Evolutionary conservation across 1,140 invertebrate species (phyloP), one percentile per base, ranked within the genome.

Genomic region (Nixonia krombeini): DNA sequence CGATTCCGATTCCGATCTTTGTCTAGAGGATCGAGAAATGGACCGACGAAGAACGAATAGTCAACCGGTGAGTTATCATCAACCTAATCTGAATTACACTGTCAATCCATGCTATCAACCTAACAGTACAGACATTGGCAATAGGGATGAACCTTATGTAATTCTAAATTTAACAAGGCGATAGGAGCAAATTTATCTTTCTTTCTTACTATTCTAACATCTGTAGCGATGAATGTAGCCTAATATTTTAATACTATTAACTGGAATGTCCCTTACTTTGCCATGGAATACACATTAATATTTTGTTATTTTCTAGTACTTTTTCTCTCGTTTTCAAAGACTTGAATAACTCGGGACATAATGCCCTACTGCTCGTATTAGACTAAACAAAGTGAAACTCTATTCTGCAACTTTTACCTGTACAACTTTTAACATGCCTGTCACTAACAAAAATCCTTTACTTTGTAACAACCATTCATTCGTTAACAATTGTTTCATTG

Each of bases 1-100:
- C 17, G 94, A 94, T 80, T 95, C 93, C 7, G 94, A 96, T 85
- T 94, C 92, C 12, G 94, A 96, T 82, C 87, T 95, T 35, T 95
- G 93, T 78, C 88, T 94, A 58, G 93, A 94, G 74, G 92, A 94
- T 64, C 79, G 77, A 28, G 84, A 85, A 33, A 58, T 78, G 45
- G 81, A 81, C 17, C 76, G 80, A 38, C 70, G 79, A 78, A 79
- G 81, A 74, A 81, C 72, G 37, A 59, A 57, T 46, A 61, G 75
- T 59, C 83, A 85, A 73, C 81, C 83, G 82, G 84, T 85, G 82
- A 85, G 84, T 85, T 85, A 81, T 65, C 82, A 85, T 82, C 82
- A 85, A 72, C 78, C 82, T 79, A 83, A 79, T 83, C 75, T 82
- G 63, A 85, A 84, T 83, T 85, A 84, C 58, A 84, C 84, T 78